Base-by-base conservation (phyloP, 2,113 vertebrate genomes). In the Petrocephalus zakoni region DNA sequence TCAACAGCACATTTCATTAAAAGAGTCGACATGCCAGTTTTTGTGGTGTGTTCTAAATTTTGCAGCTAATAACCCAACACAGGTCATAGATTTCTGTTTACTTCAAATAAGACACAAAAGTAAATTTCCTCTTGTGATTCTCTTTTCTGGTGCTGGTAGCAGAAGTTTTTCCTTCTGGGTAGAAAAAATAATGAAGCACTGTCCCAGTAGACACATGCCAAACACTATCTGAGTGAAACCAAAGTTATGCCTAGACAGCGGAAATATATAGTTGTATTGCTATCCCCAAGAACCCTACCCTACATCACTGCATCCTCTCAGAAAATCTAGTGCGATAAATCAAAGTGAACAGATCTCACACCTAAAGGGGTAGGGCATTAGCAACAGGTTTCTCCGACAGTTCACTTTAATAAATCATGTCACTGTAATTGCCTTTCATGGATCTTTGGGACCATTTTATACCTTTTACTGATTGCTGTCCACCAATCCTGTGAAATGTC, bases 401-500 rank as follows among this genome's bases (percentile, higher is more conserved):
- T 85, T 85, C 22, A 51, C 49, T 52, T 85, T 85, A 25, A 51
- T 85, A 51, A 85, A 85, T 85, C 49, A 85, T 85, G 47, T 15
- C 22, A 52, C 82, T 49, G 13, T 25, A 49, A 85, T 55, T 55
- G 84, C 25, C 84, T 34, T 86, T 49, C 52, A 55, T 21, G 52
- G 84, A 56, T 86, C 84, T 86, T 86, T 56, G 51, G 47, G 84
- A 49, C 84, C 25, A 34, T 55, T 47, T 46, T 86, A 86, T 55
- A 86, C 84, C 52, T 86, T n/a, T 25, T 52, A 55, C 84, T 34
- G 52, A 49, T 86, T 55, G 52, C 52, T 55, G 84, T 55, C 84
- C 84, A 34, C 52, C 52, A 86, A 55, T 55, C 51, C 52, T 25
- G 22, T 86, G 84, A 86, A 86, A 86, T 86, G 84, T 86, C 84